Conservation (phyloP, 64 coral and sea anemone species). For the Cladopsammia gracilis region DNA sequence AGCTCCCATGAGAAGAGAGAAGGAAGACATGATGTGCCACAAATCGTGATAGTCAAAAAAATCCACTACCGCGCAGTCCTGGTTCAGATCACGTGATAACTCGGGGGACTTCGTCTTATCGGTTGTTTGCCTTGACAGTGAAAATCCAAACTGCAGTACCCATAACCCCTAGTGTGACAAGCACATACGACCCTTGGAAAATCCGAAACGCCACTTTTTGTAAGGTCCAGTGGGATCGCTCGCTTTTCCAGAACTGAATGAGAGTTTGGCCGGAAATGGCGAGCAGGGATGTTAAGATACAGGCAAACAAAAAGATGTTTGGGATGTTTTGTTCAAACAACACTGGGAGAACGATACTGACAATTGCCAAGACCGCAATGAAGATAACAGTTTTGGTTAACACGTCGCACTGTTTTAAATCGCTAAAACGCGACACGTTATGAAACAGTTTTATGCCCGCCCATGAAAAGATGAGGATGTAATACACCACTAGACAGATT, state of each 20-base stretch:
- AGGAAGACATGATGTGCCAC: conserved; percentile 86
- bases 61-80: conserved; percentile 48
- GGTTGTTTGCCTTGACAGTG: conserved; percentile 31
- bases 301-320: conserved; percentile 68
- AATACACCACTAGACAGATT: conserved; percentile 21
- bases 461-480: conserved; percentile 23
- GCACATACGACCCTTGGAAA: conserved; percentile 57
- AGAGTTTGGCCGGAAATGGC: conserved; percentile 48
- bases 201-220: conserved; percentile 1
- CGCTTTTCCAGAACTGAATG: conserved; percentile 24
- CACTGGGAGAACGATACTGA: conserved; percentile 13
- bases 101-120: conserved; percentile 43
- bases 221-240: neutral
- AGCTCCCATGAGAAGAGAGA: conserved; percentile 59
- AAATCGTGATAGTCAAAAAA: conserved; percentile 81
- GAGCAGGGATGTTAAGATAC: conserved; percentile 20
- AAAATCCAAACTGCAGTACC: conserved; percentile 66
- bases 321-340: conserved; percentile 32
- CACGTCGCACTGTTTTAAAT: conserved; percentile 6
- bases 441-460: conserved; percentile 54
- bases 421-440: conserved; percentile 2
- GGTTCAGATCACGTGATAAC: conserved; percentile 76
- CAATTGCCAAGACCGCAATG: neutral
- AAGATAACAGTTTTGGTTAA: conserved; percentile 40
- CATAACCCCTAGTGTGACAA: conserved; percentile 8